phyloP scores from a whole-genome alignment of 2,113 vertebrate genomes.

The Struthidea cinerea region DNA sequence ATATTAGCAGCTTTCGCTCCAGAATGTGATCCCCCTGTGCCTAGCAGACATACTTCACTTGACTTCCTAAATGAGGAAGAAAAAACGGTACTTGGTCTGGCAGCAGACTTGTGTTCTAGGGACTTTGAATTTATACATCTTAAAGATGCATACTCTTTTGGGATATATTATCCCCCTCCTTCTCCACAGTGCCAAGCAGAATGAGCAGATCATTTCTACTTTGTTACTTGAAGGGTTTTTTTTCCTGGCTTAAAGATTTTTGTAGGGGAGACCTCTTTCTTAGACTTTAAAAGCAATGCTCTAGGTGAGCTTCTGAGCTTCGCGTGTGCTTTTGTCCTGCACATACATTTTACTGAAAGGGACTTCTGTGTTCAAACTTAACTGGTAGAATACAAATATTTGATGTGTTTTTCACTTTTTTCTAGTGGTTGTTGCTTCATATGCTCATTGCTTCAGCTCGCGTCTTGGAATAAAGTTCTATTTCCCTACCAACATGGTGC shows the following conservation, averaged over 20 bases:
- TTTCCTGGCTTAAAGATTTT: constrained; percentile 12
- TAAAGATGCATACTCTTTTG: constrained; percentile 71
- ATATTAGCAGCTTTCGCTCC: neutral
- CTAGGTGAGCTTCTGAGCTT: neutral
- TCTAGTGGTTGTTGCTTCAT: constrained; percentile 22
- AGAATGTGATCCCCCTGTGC: neutral
- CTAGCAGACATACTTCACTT: neutral
- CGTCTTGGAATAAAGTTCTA: constrained; percentile 51
- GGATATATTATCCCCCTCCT: constrained; percentile 67
- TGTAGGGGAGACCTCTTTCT: neutral
- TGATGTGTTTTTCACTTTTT: constrained; percentile 11
- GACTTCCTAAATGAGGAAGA: constrained; percentile 45
- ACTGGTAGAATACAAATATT: neutral
- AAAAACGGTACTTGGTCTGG: neutral
- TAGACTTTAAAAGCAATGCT: neutral
- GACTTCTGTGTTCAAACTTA: neutral
- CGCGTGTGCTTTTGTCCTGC: neutral
- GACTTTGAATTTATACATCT: constrained; percentile 70
- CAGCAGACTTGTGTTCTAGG: constrained; percentile 8
- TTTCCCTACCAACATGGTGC: neutral
- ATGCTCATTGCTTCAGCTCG: constrained; percentile 42
- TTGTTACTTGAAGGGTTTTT: neutral
- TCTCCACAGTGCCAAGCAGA: neutral
- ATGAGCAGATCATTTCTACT: neutral
- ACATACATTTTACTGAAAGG: neutral